phyloP scores from a whole-genome alignment of 2,113 vertebrate species.

The Lamprologus callipterus region DNA sequence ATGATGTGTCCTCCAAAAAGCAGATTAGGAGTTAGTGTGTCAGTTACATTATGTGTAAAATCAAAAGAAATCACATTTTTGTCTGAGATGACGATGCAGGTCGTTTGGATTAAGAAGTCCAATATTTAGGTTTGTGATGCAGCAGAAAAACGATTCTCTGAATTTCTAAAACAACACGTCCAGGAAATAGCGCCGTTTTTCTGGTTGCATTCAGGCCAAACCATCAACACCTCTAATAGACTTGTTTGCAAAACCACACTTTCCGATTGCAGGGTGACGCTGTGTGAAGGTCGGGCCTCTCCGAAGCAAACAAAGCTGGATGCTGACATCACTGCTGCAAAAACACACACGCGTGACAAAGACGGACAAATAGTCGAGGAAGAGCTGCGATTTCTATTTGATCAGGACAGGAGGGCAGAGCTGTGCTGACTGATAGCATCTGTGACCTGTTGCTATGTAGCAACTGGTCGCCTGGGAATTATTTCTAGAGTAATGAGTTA shows the following conservation, averaged over 20 bases:
- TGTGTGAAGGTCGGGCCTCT: neutral
- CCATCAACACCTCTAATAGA: neutral
- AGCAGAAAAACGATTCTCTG: neutral
- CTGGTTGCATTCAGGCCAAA: neutral
- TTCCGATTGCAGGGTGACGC: neutral
- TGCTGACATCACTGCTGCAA: neutral
- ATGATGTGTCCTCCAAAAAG: constrained; percentile 40
- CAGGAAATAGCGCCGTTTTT: neutral
- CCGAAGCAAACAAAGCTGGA: neutral
- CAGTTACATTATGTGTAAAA: neutral
- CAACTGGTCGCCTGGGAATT: neutral
- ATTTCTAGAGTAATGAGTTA: neutral
- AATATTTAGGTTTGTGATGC: neutral
- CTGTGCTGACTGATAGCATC: neutral
- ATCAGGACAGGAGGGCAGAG: neutral
- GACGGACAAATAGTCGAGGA: neutral
- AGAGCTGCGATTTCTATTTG: neutral
- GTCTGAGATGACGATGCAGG: neutral
- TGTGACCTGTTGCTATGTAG: neutral
- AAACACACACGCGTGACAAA: neutral
- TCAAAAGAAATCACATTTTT: constrained; percentile 25
- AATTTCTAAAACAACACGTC: neutral
- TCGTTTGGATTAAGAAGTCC: neutral
- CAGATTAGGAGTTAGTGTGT: neutral
- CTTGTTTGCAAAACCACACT: neutral